Conservation (phyloP, 2,888 invertebrate species). For the Himalopsyche kuldschensis region DNA sequence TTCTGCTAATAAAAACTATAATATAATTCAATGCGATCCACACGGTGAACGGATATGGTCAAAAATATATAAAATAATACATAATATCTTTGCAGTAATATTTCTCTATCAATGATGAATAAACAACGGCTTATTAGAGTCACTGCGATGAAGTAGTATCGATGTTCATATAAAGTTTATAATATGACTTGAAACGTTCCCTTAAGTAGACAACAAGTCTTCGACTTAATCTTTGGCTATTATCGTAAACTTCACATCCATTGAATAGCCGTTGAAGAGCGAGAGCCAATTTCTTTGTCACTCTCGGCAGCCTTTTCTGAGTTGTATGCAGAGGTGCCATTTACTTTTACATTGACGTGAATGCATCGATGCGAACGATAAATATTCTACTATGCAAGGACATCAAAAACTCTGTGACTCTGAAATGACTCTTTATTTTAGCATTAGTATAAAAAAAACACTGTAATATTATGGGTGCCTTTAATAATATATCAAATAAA, state of each 20-base stretch:
- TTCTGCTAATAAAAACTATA: too few species aligned
- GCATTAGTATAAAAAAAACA: too few species aligned
- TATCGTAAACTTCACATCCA: not conserved
- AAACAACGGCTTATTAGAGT: not conserved
- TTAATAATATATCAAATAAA: too few species aligned
- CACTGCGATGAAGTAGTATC: not conserved
- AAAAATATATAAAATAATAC: too few species aligned
- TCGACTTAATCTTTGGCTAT: not conserved
- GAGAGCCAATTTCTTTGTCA: constrained; percentile 1
- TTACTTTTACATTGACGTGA: not conserved
- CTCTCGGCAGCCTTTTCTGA: not conserved
- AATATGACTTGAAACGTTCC: not conserved
- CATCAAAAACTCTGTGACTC: not conserved
- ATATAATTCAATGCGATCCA: too few species aligned
- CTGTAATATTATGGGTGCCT: too few species aligned
- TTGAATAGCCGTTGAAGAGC: not conserved
- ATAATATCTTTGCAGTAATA: too few species aligned
- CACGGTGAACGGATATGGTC: too few species aligned
- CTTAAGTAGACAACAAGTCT: not conserved
- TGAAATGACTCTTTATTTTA: not conserved
- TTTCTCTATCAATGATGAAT: not conserved
- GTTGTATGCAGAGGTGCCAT: not conserved
- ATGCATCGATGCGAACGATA: not conserved
- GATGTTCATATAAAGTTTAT: not conserved
- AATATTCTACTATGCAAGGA: not conserved